A percentile compares a stretch with the other conserved stretches of the same genome.
Conservation (phyloP, 2,797 vertebrate genomes). For the Halcyon badia region DNA sequence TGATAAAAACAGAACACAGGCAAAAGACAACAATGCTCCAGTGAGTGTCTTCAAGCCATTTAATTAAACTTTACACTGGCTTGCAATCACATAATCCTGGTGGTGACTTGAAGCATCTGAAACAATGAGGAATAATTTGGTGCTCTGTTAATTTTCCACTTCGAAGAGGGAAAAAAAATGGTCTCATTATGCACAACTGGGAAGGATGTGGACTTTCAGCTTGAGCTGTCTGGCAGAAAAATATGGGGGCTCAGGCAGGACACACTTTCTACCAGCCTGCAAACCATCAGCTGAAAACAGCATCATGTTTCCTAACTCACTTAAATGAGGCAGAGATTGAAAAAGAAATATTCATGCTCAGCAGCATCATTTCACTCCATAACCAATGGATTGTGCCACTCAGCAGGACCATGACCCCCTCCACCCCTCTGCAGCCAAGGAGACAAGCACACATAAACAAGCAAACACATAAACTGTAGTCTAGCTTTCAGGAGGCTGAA, state of each 20-base stretch:
- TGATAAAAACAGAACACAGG: not conserved
- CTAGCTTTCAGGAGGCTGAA: not conserved
- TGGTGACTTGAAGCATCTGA: not conserved
- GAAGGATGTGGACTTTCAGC: not conserved
- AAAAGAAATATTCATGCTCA: not conserved
- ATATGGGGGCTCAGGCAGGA: not conserved
- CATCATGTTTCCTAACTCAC: not conserved
- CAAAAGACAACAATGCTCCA: not conserved
- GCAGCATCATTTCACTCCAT: not conserved
- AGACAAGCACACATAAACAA: not conserved
- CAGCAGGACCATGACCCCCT: not conserved
- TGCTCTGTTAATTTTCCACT: not conserved
- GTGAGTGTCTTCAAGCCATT: not conserved
- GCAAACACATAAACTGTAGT: not conserved
- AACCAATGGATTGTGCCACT: not conserved
- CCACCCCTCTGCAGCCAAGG: not conserved
- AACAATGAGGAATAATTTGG: not conserved
- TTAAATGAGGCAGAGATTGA: not conserved
- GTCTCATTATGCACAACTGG: not conserved
- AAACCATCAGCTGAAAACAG: not conserved
- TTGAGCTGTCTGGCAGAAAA: not conserved
- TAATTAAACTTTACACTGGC: slow-evolving; percentile 13
- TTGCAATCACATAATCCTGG: not conserved
- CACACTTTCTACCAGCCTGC: not conserved
- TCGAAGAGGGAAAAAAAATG: not conserved